Conservation (phyloP, 2,113 vertebrate genomes). For the Eolophus roseicapilla region DNA sequence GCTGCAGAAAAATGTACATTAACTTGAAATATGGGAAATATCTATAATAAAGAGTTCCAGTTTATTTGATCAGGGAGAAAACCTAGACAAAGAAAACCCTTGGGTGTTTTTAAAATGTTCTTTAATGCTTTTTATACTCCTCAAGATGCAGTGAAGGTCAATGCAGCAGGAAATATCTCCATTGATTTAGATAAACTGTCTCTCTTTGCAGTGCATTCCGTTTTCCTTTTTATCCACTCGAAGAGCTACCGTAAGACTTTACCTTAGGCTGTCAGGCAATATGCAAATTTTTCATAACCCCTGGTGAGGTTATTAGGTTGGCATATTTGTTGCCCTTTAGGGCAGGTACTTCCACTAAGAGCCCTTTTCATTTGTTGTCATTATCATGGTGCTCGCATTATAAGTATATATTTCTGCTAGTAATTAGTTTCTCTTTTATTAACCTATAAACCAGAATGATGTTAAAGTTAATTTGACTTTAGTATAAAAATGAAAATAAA, state of each 20-base stretch:
- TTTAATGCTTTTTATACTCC: slow-evolving; percentile 39
- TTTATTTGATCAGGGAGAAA: slow-evolving; percentile 53
- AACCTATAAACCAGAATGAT: not conserved
- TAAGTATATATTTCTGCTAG: slow-evolving; percentile 39
- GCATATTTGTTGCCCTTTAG: slow-evolving; percentile 39
- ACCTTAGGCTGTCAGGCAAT: slow-evolving; percentile 50
- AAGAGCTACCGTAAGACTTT: slow-evolving; percentile 54
- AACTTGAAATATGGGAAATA: slow-evolving; percentile 51
- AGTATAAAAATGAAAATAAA: not conserved
- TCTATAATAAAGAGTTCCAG: slow-evolving; percentile 49
- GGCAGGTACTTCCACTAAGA: slow-evolving; percentile 25
- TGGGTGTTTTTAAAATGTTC: slow-evolving; percentile 44
- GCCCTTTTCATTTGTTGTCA: not conserved
- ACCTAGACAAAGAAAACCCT: slow-evolving; percentile 37
- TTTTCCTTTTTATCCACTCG: slow-evolving; percentile 67
- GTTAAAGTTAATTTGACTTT: not conserved
- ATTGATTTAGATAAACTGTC: slow-evolving; percentile 70
- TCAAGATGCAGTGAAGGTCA: slow-evolving; percentile 69
- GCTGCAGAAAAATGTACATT: slow-evolving; percentile 25
- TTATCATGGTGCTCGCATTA: not conserved
- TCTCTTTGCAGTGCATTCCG: slow-evolving; percentile 50
- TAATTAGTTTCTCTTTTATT: slow-evolving; percentile 45
- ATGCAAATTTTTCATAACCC: slow-evolving; percentile 63
- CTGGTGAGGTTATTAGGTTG: slow-evolving; percentile 59
- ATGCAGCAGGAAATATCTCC: slow-evolving; percentile 50